phyloP scores from a whole-genome alignment of 1,140 invertebrate species.

The Phortica variegata region DNA sequence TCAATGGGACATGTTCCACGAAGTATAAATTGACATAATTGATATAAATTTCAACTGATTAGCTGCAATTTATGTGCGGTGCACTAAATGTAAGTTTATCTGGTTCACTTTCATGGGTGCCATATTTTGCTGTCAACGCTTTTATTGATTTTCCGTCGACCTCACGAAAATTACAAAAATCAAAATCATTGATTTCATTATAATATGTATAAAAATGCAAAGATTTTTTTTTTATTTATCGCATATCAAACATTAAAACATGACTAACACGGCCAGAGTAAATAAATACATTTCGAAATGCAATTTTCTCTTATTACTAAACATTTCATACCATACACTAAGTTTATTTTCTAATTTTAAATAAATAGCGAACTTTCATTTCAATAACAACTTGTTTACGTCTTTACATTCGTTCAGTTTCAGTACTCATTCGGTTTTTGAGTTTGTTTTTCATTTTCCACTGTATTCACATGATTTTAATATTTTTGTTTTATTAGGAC shows the following conservation, averaged over 20 bases:
- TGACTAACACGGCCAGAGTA: not conserved
- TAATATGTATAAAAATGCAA: slow-evolving; percentile 23
- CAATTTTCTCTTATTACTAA: not conserved
- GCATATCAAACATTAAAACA: slow-evolving; percentile 15
- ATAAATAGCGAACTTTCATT: not conserved
- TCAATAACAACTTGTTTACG: not conserved
- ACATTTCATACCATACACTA: not conserved
- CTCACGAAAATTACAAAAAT: not conserved
- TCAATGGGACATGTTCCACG: slow-evolving; percentile 14
- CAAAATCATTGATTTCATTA: slow-evolving; percentile 1
- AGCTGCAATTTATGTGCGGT: too few relatives aligned
- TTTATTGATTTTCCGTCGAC: slow-evolving; percentile 32
- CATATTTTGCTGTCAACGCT: not conserved
- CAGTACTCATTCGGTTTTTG: slow-evolving; percentile 10
- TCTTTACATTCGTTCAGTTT: not conserved
- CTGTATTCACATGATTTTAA: too few relatives aligned
- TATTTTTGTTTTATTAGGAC: too few relatives aligned
- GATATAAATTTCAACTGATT: slow-evolving; percentile 22
- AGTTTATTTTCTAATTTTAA: not conserved
- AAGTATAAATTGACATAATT: slow-evolving; percentile 40
- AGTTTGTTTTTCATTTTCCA: too few relatives aligned
- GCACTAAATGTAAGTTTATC: not conserved
- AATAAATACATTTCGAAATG: not conserved
- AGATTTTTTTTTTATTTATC: slow-evolving; percentile 17
- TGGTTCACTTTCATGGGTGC: not conserved